Evolutionary conservation across 2,888 invertebrate genomes (phyloP).

Genomic region (Hypomecis punctinalis): DNA sequence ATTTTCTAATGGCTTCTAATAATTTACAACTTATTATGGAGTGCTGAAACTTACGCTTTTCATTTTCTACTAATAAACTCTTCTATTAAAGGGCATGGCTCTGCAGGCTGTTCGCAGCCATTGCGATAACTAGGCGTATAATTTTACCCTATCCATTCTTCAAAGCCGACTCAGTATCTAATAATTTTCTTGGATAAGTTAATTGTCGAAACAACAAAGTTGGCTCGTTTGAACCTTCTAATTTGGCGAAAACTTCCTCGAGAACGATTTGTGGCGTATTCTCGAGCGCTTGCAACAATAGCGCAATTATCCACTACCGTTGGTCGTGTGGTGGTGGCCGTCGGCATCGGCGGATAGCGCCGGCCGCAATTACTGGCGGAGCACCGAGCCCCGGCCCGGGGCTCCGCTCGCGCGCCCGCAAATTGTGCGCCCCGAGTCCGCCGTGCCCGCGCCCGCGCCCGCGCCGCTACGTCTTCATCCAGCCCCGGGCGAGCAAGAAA

Average conservation of each 20-base stretch:
- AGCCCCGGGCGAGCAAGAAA: constrained; percentile 76
- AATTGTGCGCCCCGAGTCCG: constrained; percentile 74
- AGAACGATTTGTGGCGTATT: constrained; percentile 68
- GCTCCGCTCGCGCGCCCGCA: constrained; percentile 63
- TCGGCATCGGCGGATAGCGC: constrained; percentile 59
- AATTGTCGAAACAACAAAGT: constrained; percentile 74
- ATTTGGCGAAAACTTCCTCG: constrained; percentile 69
- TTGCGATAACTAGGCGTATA: constrained; percentile 15
- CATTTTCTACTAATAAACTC: constrained; percentile 31
- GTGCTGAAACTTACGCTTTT: background rate
- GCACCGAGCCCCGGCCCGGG: constrained; percentile 74
- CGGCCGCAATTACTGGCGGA: constrained; percentile 77
- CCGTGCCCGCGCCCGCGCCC: constrained; percentile 37
- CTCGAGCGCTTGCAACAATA: constrained; percentile 71
- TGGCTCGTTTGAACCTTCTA: constrained; percentile 67
- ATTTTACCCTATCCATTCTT: constrained; percentile 48
- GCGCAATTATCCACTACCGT: constrained; percentile 80
- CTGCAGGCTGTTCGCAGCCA: constrained; percentile 41
- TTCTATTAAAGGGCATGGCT: constrained; percentile 35
- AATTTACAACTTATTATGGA: background rate
- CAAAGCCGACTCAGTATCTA: constrained; percentile 57
- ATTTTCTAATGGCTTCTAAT: background rate
- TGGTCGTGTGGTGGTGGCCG: constrained; percentile 69
- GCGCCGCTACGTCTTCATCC: constrained; percentile 77
- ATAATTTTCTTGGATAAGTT: constrained; percentile 73